phyloP scores from a whole-genome alignment of 2,797 vertebrate species.

The Tiaroga cobitis region DNA sequence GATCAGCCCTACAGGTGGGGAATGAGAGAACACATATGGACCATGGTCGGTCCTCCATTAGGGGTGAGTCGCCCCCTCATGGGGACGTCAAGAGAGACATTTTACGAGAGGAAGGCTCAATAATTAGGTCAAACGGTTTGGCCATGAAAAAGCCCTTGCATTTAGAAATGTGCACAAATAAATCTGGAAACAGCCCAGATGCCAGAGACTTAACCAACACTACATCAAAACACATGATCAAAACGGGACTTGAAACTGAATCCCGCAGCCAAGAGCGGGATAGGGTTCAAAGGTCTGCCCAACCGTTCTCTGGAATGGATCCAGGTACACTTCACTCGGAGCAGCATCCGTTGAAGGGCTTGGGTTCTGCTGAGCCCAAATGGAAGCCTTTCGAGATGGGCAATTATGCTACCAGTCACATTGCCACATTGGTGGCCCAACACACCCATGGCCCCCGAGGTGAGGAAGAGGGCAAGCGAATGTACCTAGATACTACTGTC shows the following conservation, averaged over 20 bases:
- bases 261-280: constrained; percentile 77
- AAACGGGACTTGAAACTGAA: constrained; percentile 77
- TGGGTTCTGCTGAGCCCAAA: constrained; percentile 79
- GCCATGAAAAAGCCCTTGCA: constrained; percentile 79
- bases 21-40: constrained; percentile 78
- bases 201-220: constrained; percentile 72
- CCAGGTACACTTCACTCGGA: constrained; percentile 73
- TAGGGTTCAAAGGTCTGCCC: constrained; percentile 69
- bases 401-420: constrained; percentile 92
- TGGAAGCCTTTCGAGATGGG: constrained; percentile 92
- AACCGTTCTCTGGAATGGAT: constrained; percentile 77
- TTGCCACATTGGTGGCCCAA: constrained; percentile 90
- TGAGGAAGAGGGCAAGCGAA: constrained; percentile 87
- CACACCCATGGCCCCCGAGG: constrained; percentile 77
- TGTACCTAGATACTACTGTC: constrained; percentile 83
- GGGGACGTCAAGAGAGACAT: constrained; percentile 76
- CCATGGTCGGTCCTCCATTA: constrained; percentile 72
- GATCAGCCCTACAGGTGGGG: constrained; percentile 67
- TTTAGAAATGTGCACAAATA: constrained; percentile 73
- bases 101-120: constrained; percentile 87
- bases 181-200: constrained; percentile 83
- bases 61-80: constrained; percentile 80
- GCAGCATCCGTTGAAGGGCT: constrained; percentile 65
- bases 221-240: constrained; percentile 82
- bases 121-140: constrained; percentile 88